Conservation (phyloP, 2,888 invertebrate genomes). For the Cataglyphis livida region DNA sequence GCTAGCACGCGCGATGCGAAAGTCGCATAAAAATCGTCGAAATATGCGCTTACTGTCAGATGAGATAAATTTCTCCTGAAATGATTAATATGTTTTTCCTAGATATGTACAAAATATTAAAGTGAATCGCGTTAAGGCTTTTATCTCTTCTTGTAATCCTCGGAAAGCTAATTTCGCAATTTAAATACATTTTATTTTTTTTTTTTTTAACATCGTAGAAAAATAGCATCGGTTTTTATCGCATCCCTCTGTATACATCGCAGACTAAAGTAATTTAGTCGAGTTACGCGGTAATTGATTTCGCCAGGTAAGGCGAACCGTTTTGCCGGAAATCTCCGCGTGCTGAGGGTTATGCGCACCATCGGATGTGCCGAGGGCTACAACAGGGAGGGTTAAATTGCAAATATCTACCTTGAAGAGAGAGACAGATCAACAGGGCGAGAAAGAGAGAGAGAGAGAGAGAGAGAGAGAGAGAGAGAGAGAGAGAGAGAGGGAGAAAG, state of each 20-base stretch:
- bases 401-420: constrained; percentile 62
- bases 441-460: neutral
- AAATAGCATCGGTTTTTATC: constrained; percentile 31
- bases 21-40: neutral
- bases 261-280: neutral
- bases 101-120: neutral
- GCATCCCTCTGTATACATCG: constrained; percentile 22
- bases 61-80: neutral
- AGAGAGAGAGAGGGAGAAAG: constrained; percentile 3
- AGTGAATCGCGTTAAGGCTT: neutral
- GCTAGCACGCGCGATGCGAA: neutral
- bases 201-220: neutral
- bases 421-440: neutral
- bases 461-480: neutral
- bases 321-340: constrained; percentile 61
- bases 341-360: constrained; percentile 25
- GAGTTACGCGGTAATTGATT: constrained; percentile 68
- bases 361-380: constrained; percentile 25
- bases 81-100: neutral
- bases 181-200: constrained; percentile 7
- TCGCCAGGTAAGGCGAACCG: constrained; percentile 64
- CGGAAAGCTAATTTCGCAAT: neutral
- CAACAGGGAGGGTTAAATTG: constrained; percentile 61
- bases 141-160: neutral
- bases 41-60: neutral